Base-by-base conservation (phyloP, 2,797 vertebrate genomes). In the Diglossa cyanea region DNA sequence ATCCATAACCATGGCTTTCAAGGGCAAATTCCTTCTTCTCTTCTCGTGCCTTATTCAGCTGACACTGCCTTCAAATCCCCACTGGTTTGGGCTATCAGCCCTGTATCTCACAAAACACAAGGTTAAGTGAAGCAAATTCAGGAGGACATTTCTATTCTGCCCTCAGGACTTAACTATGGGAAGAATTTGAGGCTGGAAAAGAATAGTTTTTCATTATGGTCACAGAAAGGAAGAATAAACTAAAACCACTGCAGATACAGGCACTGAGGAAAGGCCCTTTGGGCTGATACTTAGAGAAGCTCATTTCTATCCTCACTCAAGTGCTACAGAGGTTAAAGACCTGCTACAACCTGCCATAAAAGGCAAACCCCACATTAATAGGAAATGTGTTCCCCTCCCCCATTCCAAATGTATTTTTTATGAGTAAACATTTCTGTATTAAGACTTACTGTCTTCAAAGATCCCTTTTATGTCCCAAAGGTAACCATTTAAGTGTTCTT, bases 401-500 rank as follows among this genome's bases (percentile, higher is more conserved):
- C 51, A 84, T 48, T 86, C 88, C 94, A 96, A 90, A 84, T 77
- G 96, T 96, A 94, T 78, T 93, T 96, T 98, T 98, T 98, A 98
- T 96, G 97, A 97, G 96, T 96, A 97, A 98, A 97, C 96, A 96
- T 96, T 97, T 97, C 97, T 95, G 62, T 77, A 98, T 97, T 97
- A 97, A 97, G 97, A 98, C 96, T 96, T 97, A 97, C 61, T 95
- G 94, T 97, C 97, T 96, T 97, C 97, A 96, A 94, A 98, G 95
- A 96, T 97, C 94, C 91, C 94, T 97, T 97, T 97, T 95, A 97
- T 96, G 90, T 97, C 97, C 97, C 96, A 97, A 97, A 98, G 97
- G 97, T 96, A 97, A 97, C 96, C 88, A 94, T 97, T 97, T 98
- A 98, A 97, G 96, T 75, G 95, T 94, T 97, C 97, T 97, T 95